Percentiles rank a stretch among this genome's conserved stretches.
Conservation (phyloP, 1,140 invertebrate genomes). For the Belonocnema kinseyi region DNA sequence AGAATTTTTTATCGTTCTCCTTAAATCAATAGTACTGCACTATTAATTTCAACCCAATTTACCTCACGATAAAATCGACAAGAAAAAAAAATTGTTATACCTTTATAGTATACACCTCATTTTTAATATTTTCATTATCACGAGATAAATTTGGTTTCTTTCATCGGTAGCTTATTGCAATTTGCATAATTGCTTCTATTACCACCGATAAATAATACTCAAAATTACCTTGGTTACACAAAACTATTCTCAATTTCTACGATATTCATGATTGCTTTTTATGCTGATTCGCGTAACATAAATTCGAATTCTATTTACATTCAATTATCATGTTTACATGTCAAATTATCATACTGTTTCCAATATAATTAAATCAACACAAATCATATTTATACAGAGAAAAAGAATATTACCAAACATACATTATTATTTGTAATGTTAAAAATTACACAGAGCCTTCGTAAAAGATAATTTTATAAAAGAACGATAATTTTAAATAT, state of each 20-base stretch:
- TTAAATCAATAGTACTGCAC: background rate
- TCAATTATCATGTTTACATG: background rate
- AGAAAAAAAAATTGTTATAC: too few species aligned
- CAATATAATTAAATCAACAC: background rate
- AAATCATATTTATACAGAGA: background rate
- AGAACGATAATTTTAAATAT: constrained; percentile 9
- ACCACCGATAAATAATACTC: too few species aligned
- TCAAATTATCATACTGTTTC: background rate
- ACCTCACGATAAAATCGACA: background rate
- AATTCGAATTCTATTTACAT: constrained; percentile 39
- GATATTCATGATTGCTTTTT: constrained; percentile 52
- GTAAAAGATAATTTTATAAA: constrained; percentile 22
- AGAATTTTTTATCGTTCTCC: background rate
- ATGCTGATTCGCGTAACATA: constrained; percentile 11
- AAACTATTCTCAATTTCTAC: constrained; percentile 36
- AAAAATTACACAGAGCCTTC: constrained; percentile 1
- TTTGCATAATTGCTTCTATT: too few species aligned
- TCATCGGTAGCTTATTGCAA: too few species aligned
- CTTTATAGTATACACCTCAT: too few species aligned
- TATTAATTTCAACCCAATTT: background rate
- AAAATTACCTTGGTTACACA: too few species aligned
- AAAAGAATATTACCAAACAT: background rate
- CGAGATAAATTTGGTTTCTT: too few species aligned
- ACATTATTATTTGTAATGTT: background rate
- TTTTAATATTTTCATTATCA: too few species aligned